phyloP scores from a whole-genome alignment of 30 jellyfish, hydroid and myxozoan genomes.

The Chrysaora quinquecirrha region DNA sequence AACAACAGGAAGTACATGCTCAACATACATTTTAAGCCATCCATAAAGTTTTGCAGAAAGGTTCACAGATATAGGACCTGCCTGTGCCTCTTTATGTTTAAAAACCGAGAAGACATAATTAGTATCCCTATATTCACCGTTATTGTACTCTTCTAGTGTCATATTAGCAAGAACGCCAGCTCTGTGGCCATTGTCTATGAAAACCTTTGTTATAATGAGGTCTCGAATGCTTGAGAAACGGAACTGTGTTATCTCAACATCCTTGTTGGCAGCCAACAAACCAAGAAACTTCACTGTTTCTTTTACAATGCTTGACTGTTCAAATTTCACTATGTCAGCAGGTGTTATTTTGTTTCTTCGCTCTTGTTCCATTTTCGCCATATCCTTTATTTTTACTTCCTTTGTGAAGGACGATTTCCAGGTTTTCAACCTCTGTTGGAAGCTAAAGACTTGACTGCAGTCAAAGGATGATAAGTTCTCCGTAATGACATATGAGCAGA shows the following conservation, averaged over 20 bases:
- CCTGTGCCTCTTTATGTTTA: background rate
- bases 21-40: background rate
- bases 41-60: background rate
- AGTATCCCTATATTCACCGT: background rate
- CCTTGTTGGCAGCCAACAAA: background rate
- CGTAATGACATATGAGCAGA: background rate
- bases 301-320: too few species aligned
- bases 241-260: background rate
- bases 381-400: conserved; percentile 25
- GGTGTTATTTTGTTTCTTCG: conserved; percentile 10
- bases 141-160: background rate
- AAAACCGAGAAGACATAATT: background rate
- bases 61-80: background rate
- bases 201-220: background rate
- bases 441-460: background rate
- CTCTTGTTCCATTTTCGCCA: conserved; percentile 42
- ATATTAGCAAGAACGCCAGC: background rate
- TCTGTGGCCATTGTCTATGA: background rate
- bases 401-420: conserved; percentile 24
- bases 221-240: background rate
- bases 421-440: background rate
- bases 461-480: conserved; percentile 18
- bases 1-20: background rate
- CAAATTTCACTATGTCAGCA: background rate
- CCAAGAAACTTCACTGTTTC: background rate